Evolutionary conservation across 2,888 invertebrate species (phyloP), one percentile per base, ranked within the genome.

Genomic region (Miltochrista miniata): DNA sequence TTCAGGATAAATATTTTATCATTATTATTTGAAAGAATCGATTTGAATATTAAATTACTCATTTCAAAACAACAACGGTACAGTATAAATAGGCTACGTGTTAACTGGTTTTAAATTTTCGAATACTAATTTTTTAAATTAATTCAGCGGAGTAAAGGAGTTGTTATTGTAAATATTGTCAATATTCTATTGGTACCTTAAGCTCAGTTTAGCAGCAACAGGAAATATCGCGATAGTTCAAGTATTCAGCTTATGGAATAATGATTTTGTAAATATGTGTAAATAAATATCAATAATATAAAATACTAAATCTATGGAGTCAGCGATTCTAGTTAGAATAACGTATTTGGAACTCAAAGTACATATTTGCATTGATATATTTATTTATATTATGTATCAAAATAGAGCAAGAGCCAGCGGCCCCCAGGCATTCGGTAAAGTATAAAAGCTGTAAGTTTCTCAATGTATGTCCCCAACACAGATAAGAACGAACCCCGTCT

Each of bases 101-200:
- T 59, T 47, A 15, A 40, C 42, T 42, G 47, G 38, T 15, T 51
- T 59, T 51, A 48, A 51, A 55, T 55, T 56, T 60, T 59, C 59
- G 45, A 55, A 54, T 48, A 52, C 46, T 54, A 50, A 52, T 60
- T 59, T 4, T 24, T 24, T 4, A 59, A 43, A 52, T 56, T 45
- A 41, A 50, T 45, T 45, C 52, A 37, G 55, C 42, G 43, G 47
- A 56, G 55, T 49, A 49, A 59, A 61, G 62, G 56, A 61, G 59
- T 50, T 59, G 56, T 68, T 66, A 47, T 45, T 41, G 40, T 38
- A 37, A 53, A 56, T 24, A 55, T 15, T 50, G 54, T 59, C 42
- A 52, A 39, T 48, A 50, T 24, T 24, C 18, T 24, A 24, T 24
- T 24, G 18, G 5, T n/a, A n/a, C n/a, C n/a, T n/a, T n/a, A 24